Conservation (phyloP, 2,113 vertebrate species). For the Pimephales promelas region DNA sequence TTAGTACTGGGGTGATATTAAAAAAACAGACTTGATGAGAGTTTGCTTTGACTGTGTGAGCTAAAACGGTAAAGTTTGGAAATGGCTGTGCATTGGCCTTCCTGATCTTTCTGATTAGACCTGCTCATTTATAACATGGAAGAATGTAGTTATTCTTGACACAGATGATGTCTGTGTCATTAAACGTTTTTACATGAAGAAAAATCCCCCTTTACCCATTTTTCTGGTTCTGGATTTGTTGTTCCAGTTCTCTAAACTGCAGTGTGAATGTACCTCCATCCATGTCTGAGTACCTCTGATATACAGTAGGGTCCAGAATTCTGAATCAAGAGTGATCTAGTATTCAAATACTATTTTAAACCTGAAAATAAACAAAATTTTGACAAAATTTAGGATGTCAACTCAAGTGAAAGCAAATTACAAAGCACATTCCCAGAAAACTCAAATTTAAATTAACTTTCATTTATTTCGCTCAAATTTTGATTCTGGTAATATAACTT, state of each 20-base stretch:
- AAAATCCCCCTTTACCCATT: background rate
- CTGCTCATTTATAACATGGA: conserved; percentile 17
- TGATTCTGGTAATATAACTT: no score
- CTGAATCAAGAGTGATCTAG: background rate
- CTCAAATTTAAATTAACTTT: background rate
- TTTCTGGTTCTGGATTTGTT: background rate
- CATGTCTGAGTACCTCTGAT: background rate
- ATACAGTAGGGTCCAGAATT: background rate
- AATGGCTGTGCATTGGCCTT: background rate
- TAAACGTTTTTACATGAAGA: background rate
- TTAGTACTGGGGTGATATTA: conserved; percentile 23
- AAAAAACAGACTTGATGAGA: conserved; percentile 2
- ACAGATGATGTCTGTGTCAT: conserved; percentile 9
- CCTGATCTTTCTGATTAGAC: background rate
- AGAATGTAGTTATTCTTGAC: conserved; percentile 7
- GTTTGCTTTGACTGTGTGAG: conserved; percentile 22
- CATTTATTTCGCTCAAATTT: background rate
- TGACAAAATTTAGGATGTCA: background rate
- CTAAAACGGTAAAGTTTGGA: background rate
- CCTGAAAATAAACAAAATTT: background rate
- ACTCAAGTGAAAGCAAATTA: background rate
- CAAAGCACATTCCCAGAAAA: background rate
- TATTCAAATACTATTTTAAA: background rate
- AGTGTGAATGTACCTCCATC: background rate
- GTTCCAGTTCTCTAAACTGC: conserved; percentile 2